phyloP scores from a whole-genome alignment of 2,797 vertebrate species.

The Enteromius treurensis region DNA sequence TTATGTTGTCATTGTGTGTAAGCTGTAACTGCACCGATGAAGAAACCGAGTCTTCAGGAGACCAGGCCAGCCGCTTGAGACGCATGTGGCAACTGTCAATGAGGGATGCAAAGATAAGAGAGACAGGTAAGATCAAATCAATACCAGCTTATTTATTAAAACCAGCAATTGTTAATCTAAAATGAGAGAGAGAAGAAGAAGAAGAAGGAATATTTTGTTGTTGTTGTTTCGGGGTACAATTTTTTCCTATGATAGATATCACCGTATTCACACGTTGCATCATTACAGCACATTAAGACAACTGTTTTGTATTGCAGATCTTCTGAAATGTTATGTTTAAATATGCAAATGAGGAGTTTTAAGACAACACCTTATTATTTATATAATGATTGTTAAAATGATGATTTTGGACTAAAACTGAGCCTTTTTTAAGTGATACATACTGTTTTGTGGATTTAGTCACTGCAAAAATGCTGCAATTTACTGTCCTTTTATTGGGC shows the following conservation, averaged over 20 bases:
- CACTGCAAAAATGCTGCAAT: not conserved
- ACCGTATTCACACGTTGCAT: not conserved
- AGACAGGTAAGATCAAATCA: constrained; percentile 63
- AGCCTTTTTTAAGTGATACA: not conserved
- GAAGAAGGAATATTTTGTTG: not conserved
- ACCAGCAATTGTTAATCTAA: not conserved
- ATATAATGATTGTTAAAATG: not conserved
- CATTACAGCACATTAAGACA: not conserved
- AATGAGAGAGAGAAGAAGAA: not conserved
- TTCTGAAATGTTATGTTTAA: not conserved
- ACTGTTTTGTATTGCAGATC: not conserved
- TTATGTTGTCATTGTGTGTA: constrained; percentile 56
- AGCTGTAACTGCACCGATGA: constrained; percentile 31
- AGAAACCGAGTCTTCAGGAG: constrained; percentile 31
- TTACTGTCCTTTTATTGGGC: not conserved
- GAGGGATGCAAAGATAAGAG: constrained; percentile 60
- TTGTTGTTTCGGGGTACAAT: too few relatives aligned
- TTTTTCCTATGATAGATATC: not conserved
- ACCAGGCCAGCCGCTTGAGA: constrained; percentile 52
- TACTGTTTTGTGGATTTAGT: not conserved
- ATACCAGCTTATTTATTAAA: not conserved
- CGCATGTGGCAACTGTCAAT: constrained; percentile 70
- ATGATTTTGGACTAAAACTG: not conserved
- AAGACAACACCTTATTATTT: not conserved
- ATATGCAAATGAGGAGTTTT: not conserved